A percentile compares a stretch with the other conserved stretches of the same genome.
Evolutionary conservation across 1,140 invertebrate species (phyloP).

Genomic region (Gryllus bimaculatus): DNA sequence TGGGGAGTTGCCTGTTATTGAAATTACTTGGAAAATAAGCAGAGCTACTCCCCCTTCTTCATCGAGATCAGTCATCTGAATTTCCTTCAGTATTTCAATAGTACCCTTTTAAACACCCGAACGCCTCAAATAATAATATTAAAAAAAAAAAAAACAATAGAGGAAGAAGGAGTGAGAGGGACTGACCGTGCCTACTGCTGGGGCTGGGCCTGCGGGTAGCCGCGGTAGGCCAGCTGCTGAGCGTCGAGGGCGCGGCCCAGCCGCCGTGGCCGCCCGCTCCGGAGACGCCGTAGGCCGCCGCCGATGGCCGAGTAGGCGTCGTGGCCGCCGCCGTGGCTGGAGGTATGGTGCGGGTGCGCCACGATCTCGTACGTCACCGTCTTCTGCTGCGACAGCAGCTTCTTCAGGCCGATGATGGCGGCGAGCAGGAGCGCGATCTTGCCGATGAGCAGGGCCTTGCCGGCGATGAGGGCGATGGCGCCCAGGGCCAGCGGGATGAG

Average conservation of each 20-base stretch:
- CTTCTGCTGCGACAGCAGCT: slow-evolving; percentile 60
- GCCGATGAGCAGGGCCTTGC: slow-evolving; percentile 71
- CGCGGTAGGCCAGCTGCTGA: slow-evolving; percentile 63
- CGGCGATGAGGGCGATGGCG: slow-evolving; percentile 70
- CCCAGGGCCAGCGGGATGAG: slow-evolving; percentile 64
- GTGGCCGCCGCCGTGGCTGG: slow-evolving; percentile 46
- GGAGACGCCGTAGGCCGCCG: slow-evolving; percentile 30
- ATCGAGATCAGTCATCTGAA: too few species aligned
- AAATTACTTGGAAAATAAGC: too few species aligned
- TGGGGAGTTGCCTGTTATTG: too few species aligned
- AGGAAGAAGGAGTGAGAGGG: too few species aligned
- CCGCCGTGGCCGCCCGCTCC: slow-evolving; percentile 44
- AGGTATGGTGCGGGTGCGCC: slow-evolving; percentile 65
- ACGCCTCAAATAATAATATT: too few species aligned
- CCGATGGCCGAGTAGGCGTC: slow-evolving; percentile 38
- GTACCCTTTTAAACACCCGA: too few species aligned
- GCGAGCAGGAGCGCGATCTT: slow-evolving; percentile 74
- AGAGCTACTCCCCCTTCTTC: too few species aligned
- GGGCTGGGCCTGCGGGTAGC: slow-evolving; percentile 44
- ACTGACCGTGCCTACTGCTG: background rate
- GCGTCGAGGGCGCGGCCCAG: slow-evolving; percentile 63
- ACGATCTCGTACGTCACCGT: slow-evolving; percentile 78
- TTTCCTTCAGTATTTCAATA: too few species aligned
- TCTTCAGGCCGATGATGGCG: slow-evolving; percentile 72
- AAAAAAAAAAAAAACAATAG: too few species aligned